Percentiles rank a stretch among this genome's conserved stretches.
Evolutionary conservation across 2,113 vertebrate species (phyloP).

Genomic region (Prietella phreatophila): DNA sequence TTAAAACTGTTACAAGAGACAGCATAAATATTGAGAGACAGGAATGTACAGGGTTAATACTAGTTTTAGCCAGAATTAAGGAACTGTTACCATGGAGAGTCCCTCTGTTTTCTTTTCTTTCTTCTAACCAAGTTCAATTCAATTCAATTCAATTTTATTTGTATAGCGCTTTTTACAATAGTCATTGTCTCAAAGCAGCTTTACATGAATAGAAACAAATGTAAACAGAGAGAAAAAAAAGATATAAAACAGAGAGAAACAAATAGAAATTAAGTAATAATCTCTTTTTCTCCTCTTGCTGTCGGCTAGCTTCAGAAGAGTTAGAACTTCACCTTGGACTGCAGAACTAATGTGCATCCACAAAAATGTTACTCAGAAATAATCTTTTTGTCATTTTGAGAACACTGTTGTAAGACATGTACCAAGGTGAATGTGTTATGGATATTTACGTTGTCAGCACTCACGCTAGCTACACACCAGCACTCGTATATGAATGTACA

Average conservation of each 20-base stretch:
- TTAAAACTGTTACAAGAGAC: background rate
- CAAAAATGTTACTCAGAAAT: background rate
- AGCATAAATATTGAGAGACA: too few relatives aligned
- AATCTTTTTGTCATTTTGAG: background rate
- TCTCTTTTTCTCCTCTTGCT: background rate
- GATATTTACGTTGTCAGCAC: background rate
- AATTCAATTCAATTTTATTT: too few relatives aligned
- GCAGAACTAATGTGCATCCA: constrained; percentile 6
- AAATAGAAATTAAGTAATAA: too few relatives aligned
- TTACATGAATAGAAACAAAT: too few relatives aligned
- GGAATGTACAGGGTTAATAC: constrained; percentile 21
- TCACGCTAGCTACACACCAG: background rate
- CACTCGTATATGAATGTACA: background rate
- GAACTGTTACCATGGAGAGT: constrained; percentile 42
- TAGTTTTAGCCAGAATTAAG: constrained; percentile 23
- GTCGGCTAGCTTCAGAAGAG: background rate
- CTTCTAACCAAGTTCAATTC: constrained; percentile 42
- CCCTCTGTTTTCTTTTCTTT: constrained; percentile 22
- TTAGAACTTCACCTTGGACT: background rate
- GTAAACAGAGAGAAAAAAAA: too few relatives aligned
- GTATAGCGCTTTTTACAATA: too few relatives aligned
- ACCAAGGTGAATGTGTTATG: background rate
- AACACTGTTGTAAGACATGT: background rate
- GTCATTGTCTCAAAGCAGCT: too few relatives aligned
- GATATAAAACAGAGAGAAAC: too few relatives aligned